phyloP scores from a whole-genome alignment of 1,140 invertebrate species.

The Rhopalosiphum maidis region DNA sequence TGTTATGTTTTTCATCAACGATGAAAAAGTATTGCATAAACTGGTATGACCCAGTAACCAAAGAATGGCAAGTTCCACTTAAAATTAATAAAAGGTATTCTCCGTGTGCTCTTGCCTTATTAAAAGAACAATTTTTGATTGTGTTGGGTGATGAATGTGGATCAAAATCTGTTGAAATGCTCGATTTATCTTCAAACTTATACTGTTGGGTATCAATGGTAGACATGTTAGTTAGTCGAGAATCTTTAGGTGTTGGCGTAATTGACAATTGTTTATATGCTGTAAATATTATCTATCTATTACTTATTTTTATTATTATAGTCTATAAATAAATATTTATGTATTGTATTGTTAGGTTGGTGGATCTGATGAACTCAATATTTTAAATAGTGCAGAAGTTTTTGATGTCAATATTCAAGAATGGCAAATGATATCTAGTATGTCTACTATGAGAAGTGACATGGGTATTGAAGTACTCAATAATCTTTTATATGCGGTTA shows the following conservation, averaged over 20 bases:
- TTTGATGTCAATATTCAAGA: constrained; percentile 82
- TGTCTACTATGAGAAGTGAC: constrained; percentile 89
- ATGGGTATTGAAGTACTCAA: constrained; percentile 88
- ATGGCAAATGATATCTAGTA: constrained; percentile 83
- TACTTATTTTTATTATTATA: background rate
- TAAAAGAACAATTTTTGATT: constrained; percentile 82
- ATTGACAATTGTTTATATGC: constrained; percentile 89
- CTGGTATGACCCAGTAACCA: constrained; percentile 86
- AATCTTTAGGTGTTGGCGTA: constrained; percentile 91
- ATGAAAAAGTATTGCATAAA: constrained; percentile 90
- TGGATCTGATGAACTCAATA: constrained; percentile 91
- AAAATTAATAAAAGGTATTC: constrained; percentile 81
- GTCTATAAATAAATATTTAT: no score
- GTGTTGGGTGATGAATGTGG: constrained; percentile 71
- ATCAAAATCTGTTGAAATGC: constrained; percentile 85
- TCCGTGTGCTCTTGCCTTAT: constrained; percentile 80
- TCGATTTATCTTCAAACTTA: constrained; percentile 66
- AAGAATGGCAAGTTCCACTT: constrained; percentile 76
- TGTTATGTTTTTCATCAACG: constrained; percentile 71
- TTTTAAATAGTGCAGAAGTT: constrained; percentile 87
- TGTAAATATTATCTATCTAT: no score
- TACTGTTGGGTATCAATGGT: constrained; percentile 78
- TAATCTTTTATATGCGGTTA: constrained; percentile 76
- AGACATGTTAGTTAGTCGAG: constrained; percentile 88
- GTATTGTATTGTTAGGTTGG: constrained; percentile 67